Evolutionary conservation across 2,113 vertebrate genomes (phyloP).

Genomic region (Dinomys branickii): DNA sequence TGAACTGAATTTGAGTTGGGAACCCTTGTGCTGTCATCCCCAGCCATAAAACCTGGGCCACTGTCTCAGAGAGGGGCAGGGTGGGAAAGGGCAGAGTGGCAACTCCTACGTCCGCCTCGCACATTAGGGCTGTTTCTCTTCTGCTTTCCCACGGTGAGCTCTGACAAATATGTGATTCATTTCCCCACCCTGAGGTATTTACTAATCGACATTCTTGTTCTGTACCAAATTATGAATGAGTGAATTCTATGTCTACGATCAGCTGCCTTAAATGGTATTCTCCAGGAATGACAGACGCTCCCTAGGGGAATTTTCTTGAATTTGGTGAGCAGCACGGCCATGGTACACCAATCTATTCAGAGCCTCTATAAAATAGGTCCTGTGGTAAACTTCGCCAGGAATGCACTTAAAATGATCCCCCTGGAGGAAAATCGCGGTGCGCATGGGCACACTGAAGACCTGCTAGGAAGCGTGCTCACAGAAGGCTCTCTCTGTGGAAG

Average conservation of each 20-base stretch:
- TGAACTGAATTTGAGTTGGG: neutral
- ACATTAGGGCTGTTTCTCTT: neutral
- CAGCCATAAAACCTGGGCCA: neutral
- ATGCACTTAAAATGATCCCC: neutral
- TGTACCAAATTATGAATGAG: neutral
- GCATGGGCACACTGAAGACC: neutral
- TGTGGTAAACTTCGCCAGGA: neutral
- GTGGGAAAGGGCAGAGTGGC: neutral
- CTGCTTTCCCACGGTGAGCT: neutral
- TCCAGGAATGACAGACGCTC: neutral
- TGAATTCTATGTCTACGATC: neutral
- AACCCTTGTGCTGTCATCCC: neutral
- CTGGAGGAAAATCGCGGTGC: neutral
- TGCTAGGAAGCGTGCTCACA: neutral
- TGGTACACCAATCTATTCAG: neutral
- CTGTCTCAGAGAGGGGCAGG: neutral
- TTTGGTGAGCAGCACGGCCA: neutral
- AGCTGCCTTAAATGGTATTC: neutral
- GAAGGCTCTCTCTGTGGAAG: neutral
- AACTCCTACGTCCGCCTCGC: neutral
- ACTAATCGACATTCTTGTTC: neutral
- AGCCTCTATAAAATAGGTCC: neutral
- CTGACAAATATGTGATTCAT: neutral
- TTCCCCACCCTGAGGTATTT: neutral
- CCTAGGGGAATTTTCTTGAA: neutral